Percentiles rank a stretch among this genome's conserved stretches.
Conservation (phyloP, 2,888 invertebrate genomes). For the Drosophila stalkeri region DNA sequence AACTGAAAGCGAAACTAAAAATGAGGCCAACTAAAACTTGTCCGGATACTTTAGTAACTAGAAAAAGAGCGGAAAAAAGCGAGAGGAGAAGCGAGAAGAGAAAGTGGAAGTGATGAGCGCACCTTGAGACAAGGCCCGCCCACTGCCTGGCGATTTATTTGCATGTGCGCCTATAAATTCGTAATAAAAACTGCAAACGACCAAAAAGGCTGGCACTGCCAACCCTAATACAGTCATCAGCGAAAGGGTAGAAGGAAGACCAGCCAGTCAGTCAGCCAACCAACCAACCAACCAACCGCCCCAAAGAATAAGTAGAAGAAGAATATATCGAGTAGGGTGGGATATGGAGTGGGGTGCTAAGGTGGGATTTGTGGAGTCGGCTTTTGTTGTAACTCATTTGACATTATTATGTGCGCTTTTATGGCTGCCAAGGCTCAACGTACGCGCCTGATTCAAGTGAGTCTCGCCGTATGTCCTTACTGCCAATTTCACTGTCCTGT, state of each 20-base stretch:
- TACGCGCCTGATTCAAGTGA: slow-evolving; percentile 44
- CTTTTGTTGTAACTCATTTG: slow-evolving; percentile 81
- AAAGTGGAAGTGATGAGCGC: slow-evolving; percentile 39
- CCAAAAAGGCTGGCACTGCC: slow-evolving; percentile 62
- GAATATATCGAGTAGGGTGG: neutral
- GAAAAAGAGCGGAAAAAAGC: neutral
- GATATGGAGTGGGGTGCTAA: slow-evolving; percentile 4
- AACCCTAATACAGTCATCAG: slow-evolving; percentile 78
- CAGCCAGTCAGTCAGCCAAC: neutral
- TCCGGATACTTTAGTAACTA: slow-evolving; percentile 24
- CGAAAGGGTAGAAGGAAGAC: slow-evolving; percentile 53
- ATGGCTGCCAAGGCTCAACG: slow-evolving; percentile 75
- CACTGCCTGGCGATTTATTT: slow-evolving; percentile 75
- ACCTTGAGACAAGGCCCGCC: slow-evolving; percentile 41
- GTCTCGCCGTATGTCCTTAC: slow-evolving; percentile 33
- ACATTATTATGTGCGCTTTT: slow-evolving; percentile 81
- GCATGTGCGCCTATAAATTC: slow-evolving; percentile 82
- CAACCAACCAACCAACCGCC: slow-evolving; percentile 21
- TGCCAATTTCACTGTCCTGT: slow-evolving; percentile 43
- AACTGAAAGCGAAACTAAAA: slow-evolving; percentile 65
- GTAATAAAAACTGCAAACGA: slow-evolving; percentile 82
- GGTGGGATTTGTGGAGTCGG: slow-evolving; percentile 41
- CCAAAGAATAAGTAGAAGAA: slow-evolving; percentile 5
- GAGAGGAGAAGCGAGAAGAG: neutral
- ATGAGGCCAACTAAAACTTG: slow-evolving; percentile 43